These are phyloP conservation scores for Norana najaformis DNA, from an alignment of 2,888 invertebrate species.

Conservation along the genomic window DNA sequence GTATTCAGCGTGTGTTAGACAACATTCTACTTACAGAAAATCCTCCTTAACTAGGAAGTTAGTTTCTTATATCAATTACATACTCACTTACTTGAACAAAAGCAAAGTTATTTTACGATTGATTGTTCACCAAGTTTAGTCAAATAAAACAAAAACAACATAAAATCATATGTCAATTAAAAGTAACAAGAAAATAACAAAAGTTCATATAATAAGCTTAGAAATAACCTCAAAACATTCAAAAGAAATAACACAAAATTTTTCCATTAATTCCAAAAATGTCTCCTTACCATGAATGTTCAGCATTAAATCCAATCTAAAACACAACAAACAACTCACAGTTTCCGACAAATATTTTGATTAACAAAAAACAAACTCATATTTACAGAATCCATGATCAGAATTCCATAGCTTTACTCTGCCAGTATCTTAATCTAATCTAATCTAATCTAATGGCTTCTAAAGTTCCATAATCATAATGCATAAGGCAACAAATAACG, in stretches of 20 bases:
- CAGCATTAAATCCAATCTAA: constrained; percentile 63
- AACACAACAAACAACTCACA: constrained; percentile 14
- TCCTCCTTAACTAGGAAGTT: background rate
- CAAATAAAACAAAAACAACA: background rate
- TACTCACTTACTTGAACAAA: background rate
- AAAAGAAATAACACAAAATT: background rate
- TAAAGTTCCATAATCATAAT: too few relatives aligned
- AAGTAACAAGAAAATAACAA: background rate
- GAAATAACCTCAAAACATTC: background rate
- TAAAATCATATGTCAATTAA: background rate
- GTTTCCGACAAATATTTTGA: background rate
- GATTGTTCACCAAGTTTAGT: background rate
- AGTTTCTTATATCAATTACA: background rate
- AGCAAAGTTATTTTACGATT: background rate
- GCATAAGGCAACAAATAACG: background rate
- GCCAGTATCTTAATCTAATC: too few relatives aligned
- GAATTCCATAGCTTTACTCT: too few relatives aligned
- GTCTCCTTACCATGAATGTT: constrained; percentile 59
- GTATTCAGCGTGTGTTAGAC: too few relatives aligned
- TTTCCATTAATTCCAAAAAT: background rate
- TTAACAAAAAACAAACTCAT: background rate
- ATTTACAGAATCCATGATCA: background rate
- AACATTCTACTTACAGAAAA: background rate
- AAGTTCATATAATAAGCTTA: background rate
- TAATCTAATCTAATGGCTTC: too few relatives aligned